A percentile compares a stretch with the other conserved stretches of the same genome.
These are phyloP conservation scores for Pemphigus obesinymphae DNA, from an alignment of 1,140 invertebrate species.

Conservation along the genomic window DNA sequence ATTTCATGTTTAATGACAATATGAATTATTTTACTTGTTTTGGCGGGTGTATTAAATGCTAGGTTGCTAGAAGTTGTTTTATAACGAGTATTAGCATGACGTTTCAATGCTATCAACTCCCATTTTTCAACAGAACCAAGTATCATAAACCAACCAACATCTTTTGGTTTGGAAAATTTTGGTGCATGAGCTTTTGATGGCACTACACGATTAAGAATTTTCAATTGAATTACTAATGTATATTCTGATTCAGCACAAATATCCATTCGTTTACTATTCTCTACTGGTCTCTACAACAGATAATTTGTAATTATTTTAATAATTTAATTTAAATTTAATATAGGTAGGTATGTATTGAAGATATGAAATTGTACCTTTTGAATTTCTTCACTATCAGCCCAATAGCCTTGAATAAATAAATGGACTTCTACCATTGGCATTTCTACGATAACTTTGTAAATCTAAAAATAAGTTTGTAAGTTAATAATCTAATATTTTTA, in stretches of 20 bases:
- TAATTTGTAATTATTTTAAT: background rate
- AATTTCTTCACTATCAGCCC: constrained; percentile 19
- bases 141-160: constrained; percentile 91
- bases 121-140: constrained; percentile 66
- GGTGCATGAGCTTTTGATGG: constrained; percentile 68
- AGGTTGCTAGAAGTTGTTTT: constrained; percentile 46
- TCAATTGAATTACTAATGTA: constrained; percentile 56
- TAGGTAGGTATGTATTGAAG: no score
- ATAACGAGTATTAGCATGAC: constrained; percentile 53
- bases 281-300: background rate
- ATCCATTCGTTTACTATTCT: constrained; percentile 16
- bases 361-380: constrained; percentile 7
- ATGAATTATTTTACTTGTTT: constrained; percentile 53
- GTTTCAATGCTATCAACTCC: constrained; percentile 84
- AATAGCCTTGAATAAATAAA: constrained; percentile 46
- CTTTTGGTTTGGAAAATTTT: constrained; percentile 85
- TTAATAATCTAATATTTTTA: no score
- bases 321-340: background rate
- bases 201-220: constrained; percentile 52
- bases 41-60: constrained; percentile 65
- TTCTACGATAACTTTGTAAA: constrained; percentile 51
- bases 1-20: background rate
- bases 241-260: constrained; percentile 62
- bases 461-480: constrained; percentile 43
- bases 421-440: constrained; percentile 47